Evolutionary conservation across 2,113 vertebrate species (phyloP).

Genomic region (Lates calcarifer): DNA sequence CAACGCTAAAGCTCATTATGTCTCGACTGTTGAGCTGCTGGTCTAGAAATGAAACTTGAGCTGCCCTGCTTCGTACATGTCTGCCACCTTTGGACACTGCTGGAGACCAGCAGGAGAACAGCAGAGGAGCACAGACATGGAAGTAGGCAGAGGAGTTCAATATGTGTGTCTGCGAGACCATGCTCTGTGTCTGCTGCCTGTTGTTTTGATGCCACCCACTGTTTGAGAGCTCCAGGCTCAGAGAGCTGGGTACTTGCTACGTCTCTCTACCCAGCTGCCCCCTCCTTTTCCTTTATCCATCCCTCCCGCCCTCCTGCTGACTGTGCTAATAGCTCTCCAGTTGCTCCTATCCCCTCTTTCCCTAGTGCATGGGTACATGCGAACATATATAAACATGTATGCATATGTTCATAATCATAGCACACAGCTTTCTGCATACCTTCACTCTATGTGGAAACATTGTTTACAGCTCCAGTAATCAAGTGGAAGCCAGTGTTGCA

Average conservation of each 20-base stretch:
- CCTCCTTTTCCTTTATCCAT: conserved; percentile 49
- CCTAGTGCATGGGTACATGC: conserved; percentile 53
- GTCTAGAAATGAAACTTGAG: conserved; percentile 73
- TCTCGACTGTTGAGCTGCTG: conserved; percentile 67
- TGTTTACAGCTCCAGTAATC: conserved; percentile 64
- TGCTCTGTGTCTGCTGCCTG: conserved; percentile 67
- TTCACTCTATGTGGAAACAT: conserved; percentile 45
- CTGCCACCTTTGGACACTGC: conserved; percentile 66
- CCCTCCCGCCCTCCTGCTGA: conserved; percentile 61
- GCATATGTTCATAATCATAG: conserved; percentile 42
- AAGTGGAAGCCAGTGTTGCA: conserved; percentile 58
- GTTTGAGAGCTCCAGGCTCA: conserved; percentile 68
- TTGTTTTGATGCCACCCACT: conserved; percentile 81
- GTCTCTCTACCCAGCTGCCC: conserved; percentile 64
- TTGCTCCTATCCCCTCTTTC: conserved; percentile 55
- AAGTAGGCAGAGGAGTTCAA: conserved; percentile 48
- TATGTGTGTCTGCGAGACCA: conserved; percentile 58
- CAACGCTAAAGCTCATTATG: conserved; percentile 79
- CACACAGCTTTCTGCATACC: conserved; percentile 33
- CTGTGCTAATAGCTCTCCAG: conserved; percentile 73
- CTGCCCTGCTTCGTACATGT: conserved; percentile 54
- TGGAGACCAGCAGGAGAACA: conserved; percentile 63
- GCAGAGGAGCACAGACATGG: conserved; percentile 39
- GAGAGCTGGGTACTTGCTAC: conserved; percentile 57
- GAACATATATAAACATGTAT: conserved; percentile 47